phyloP scores from a whole-genome alignment of 2,113 vertebrate species.

The Ovis aries region DNA sequence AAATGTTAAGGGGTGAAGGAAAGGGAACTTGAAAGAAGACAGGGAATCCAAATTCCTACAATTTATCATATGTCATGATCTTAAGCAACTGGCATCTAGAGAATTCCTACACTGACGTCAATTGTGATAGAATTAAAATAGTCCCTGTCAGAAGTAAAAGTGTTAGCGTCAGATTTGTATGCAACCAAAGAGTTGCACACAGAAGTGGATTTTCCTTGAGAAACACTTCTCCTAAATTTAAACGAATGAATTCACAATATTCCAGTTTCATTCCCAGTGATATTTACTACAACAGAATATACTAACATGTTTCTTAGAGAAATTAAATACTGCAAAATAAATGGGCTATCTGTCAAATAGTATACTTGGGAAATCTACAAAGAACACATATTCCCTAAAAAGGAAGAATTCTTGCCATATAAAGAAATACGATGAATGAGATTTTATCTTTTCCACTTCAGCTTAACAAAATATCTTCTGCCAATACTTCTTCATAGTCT shows the following conservation, averaged over 20 bases:
- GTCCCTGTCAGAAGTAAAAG: not conserved
- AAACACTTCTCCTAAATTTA: not conserved
- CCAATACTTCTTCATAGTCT: not conserved
- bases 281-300: not conserved
- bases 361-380: not conserved
- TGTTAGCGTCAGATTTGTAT: not conserved
- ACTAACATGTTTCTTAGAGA: not conserved
- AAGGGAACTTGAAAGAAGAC: not conserved
- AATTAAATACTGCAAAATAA: not conserved
- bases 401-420: not conserved
- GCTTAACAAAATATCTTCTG: not conserved
- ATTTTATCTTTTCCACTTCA: not conserved
- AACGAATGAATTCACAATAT: not conserved
- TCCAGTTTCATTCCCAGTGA: not conserved
- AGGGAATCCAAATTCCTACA: not conserved
- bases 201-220: not conserved
- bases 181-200: not conserved
- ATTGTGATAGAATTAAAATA: not conserved
- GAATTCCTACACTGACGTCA: not conserved
- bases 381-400: not conserved
- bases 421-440: not conserved
- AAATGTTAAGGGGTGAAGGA: not conserved
- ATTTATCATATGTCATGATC: not conserved
- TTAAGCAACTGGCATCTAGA: not conserved
- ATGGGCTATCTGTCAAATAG: not conserved